A percentile compares a stretch with the other conserved stretches of the same genome.
phyloP scores from a whole-genome alignment of 92 coral and sea anemone species.

The Umimayanthus chanpuru region DNA sequence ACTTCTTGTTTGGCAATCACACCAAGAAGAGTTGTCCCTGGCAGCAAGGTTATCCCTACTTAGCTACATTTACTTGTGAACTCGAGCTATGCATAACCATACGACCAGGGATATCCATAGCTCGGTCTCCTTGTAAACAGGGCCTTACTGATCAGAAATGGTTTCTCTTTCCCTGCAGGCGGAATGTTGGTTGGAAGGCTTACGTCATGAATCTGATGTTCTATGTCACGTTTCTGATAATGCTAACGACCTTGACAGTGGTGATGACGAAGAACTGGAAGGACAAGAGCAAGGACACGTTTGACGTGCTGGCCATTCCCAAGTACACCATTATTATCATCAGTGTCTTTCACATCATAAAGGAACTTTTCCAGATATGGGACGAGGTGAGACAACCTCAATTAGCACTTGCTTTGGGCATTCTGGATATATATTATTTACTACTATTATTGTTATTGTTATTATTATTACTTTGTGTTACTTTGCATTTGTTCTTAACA shows the following conservation, averaged over 20 bases:
- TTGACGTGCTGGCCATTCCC: slow-evolving; percentile 65
- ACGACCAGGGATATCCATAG: too few species aligned
- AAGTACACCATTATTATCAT: slow-evolving; percentile 78
- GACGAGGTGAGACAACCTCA: slow-evolving; percentile 68
- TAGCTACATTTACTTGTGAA: too few species aligned
- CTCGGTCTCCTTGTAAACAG: too few species aligned
- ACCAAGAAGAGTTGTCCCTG: too few species aligned
- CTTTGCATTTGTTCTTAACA: too few species aligned
- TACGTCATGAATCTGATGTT: slow-evolving; percentile 86
- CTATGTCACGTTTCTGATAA: slow-evolving; percentile 75
- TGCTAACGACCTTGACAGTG: slow-evolving; percentile 82
- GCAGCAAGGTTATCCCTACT: too few species aligned
- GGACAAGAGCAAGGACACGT: slow-evolving; percentile 2
- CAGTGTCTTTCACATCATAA: slow-evolving; percentile 81
- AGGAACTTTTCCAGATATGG: slow-evolving; percentile 92
- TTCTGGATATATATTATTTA: background rate
- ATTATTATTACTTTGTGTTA: background rate
- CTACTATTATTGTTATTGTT: background rate
- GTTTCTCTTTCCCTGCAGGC: slow-evolving; percentile 49
- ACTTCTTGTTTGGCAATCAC: too few species aligned
- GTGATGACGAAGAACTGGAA: slow-evolving; percentile 48
- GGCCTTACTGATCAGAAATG: too few species aligned
- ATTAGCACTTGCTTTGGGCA: background rate
- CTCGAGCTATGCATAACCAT: too few species aligned
- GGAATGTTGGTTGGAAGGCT: slow-evolving; percentile 92